Percentiles rank a stretch among this genome's conserved stretches.
These are phyloP conservation scores for Cabera pusaria DNA, from an alignment of 2,888 invertebrate species.

Conservation along the genomic window DNA sequence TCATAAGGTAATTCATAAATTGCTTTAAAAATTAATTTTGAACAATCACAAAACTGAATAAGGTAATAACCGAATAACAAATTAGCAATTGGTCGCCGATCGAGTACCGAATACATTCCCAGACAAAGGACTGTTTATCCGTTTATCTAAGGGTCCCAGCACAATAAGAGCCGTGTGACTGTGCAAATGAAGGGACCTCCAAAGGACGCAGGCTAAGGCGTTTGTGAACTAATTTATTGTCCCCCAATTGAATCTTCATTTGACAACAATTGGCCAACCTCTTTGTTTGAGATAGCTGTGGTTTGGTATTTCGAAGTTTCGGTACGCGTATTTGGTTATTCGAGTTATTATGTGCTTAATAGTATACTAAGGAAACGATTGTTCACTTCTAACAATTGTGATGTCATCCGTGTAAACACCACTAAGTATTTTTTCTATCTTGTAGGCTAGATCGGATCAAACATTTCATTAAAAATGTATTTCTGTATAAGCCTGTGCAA, in stretches of 20 bases:
- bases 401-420: not conserved
- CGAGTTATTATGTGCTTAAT: constrained; percentile 1
- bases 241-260: constrained; percentile 79
- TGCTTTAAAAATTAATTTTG: too few relatives aligned
- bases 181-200: constrained; percentile 63
- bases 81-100: constrained; percentile 51
- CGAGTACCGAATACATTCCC: constrained; percentile 46
- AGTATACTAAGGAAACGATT: not conserved
- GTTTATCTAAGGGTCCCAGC: constrained; percentile 44
- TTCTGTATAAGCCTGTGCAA: too few relatives aligned
- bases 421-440: too few relatives aligned
- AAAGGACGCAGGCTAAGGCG: constrained; percentile 35
- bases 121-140: constrained; percentile 53
- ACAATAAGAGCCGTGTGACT: constrained; percentile 47
- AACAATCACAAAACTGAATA: constrained; percentile 27
- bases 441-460: too few relatives aligned
- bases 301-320: constrained; percentile 34
- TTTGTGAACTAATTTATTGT: constrained; percentile 57
- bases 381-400: not conserved
- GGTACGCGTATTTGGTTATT: constrained; percentile 11
- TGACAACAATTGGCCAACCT: constrained; percentile 71
- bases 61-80: constrained; percentile 39
- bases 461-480: too few relatives aligned
- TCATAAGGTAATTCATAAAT: too few relatives aligned
- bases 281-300: constrained; percentile 48